phyloP scores from a whole-genome alignment of 2,888 invertebrate genomes.

The Macaria liturata region DNA sequence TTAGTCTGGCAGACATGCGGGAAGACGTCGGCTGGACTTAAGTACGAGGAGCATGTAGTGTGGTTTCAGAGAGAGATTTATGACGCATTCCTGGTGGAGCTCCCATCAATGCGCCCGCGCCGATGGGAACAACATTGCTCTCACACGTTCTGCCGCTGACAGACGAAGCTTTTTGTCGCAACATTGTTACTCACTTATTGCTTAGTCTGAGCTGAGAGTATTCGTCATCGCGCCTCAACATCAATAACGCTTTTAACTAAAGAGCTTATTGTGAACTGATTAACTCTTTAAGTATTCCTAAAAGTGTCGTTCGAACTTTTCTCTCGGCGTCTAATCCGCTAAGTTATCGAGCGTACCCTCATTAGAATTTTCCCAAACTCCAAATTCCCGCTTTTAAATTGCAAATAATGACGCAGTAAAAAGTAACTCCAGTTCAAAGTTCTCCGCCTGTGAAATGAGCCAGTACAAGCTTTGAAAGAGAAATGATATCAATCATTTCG shows the following conservation, averaged over 20 bases:
- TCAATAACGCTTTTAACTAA: constrained; percentile 13
- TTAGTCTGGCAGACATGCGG: constrained; percentile 39
- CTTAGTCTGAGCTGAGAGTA: constrained; percentile 29
- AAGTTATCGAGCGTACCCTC: constrained; percentile 22
- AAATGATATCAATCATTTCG: constrained; percentile 40
- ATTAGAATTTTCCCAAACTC: constrained; percentile 20
- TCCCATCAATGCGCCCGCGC: constrained; percentile 52
- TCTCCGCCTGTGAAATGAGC: constrained; percentile 32
- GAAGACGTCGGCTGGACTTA: constrained; percentile 27
- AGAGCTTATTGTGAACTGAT: constrained; percentile 6
- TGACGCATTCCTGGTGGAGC: constrained; percentile 68
- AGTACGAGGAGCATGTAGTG: constrained; percentile 21
- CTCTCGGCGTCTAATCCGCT: constrained; percentile 6
- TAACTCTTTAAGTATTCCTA: not conserved
- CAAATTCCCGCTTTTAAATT: constrained; percentile 21
- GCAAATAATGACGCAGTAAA: constrained; percentile 30
- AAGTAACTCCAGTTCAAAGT: constrained; percentile 31
- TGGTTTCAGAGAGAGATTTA: constrained; percentile 53
- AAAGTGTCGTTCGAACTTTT: constrained; percentile 4
- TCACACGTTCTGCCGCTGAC: constrained; percentile 60
- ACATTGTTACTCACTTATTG: constrained; percentile 41
- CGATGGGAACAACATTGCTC: constrained; percentile 68
- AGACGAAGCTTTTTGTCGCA: constrained; percentile 59
- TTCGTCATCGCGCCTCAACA: constrained; percentile 25
- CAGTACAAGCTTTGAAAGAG: constrained; percentile 31